Evolutionary conservation across 2,888 invertebrate species (phyloP), one percentile per base, ranked within the genome.

Genomic region (Conchocele bisecta): DNA sequence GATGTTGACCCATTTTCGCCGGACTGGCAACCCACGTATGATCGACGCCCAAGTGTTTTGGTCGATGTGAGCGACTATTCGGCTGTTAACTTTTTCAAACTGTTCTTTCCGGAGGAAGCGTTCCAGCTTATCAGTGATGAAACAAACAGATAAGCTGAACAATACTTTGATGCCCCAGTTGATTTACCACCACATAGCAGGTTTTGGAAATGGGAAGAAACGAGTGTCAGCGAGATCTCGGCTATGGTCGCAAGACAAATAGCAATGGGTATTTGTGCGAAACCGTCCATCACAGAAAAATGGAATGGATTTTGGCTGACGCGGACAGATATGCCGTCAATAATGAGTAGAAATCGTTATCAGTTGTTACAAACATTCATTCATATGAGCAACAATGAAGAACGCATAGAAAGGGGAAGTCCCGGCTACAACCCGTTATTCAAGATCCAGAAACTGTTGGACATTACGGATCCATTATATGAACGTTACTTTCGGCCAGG

Each of bases 81-180:
- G 20, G 63, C 68, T 26, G 57, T 72, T 33, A 48, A 73, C 41
- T 73, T 46, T 29, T 68, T 63, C 41, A 35, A 56, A 35, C 28
- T 60, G 11, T 65, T 39, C 42, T 69, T 69, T 51, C 65, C 60
- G 17, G 46, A 50, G 33, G 60, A 69, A 56, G 50, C 59, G 3
- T n/a, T 75, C 33, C 26, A 46, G 22, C 54, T 68, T 1, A 71
- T 75, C 15, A 15, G 29, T 7, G 44, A 26, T 13, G 67, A 72
- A 46, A 72, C 72, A 17, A 72, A 72, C 42, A 31, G 58, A 6
- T 65, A 71, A 54, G 71, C 68, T 26, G 44, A 44, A 22, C 56
- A 69, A 28, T 28, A 41, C 6, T 61, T 69, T 56, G 54, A 53
- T 51, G 39, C 35, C 42, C 51, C 54, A 20, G 26, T 20, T 9